Conservation (phyloP, 2,797 vertebrate species). For the Crocidura indochinensis region DNA sequence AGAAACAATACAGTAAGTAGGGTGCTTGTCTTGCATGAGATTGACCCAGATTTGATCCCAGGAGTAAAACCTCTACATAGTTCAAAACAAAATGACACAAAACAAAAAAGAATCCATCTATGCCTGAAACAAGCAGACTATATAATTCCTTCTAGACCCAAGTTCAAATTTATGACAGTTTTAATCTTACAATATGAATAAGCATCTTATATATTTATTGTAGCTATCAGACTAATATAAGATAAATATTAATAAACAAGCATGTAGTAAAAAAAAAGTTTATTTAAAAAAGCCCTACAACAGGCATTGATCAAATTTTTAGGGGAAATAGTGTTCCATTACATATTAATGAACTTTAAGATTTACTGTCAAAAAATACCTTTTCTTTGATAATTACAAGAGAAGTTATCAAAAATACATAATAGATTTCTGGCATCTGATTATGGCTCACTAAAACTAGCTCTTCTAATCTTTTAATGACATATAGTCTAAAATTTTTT, state of each 20-base stretch:
- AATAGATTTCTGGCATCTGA: conserved; percentile 23
- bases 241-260: neutral
- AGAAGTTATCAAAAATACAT: conserved; percentile 40
- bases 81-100: no score
- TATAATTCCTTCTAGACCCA: neutral
- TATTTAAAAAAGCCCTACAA: neutral
- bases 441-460: neutral
- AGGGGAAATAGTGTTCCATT: neutral
- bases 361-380: neutral
- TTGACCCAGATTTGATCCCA: neutral
- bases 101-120: neutral
- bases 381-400: conserved; percentile 37
- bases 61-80: neutral
- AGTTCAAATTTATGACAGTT: conserved; percentile 41
- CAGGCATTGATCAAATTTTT: neutral
- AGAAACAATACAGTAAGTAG: no score
- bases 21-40: neutral
- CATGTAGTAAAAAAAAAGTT: conserved; percentile 2
- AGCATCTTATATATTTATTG: neutral
- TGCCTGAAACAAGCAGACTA: neutral
- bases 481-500: neutral
- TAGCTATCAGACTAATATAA: conserved; percentile 57
- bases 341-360: conserved; percentile 24
- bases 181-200: neutral
- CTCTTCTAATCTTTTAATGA: conserved; percentile 26